These are phyloP conservation scores for Caenorhabditis panamensis DNA, from an alignment of 2,888 invertebrate genomes.

Conservation along the genomic window DNA sequence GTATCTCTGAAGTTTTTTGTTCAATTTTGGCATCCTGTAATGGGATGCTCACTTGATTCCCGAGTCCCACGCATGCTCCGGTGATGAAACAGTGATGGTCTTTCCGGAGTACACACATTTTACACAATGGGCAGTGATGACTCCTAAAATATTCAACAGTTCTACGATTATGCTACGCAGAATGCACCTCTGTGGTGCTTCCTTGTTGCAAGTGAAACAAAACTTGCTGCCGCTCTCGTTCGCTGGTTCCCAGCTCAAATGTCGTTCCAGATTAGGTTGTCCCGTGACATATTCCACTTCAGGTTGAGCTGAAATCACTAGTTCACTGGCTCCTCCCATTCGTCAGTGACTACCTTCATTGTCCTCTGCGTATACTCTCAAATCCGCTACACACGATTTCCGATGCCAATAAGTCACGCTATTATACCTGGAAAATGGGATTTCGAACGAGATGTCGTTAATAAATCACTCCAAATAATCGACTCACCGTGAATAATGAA, in stretches of 20 bases:
- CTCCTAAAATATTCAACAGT: conserved; percentile 59
- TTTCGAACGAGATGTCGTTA: no score
- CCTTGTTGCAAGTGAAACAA: conserved; percentile 74
- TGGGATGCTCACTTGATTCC: conserved; percentile 79
- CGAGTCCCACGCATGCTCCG: conserved; percentile 82
- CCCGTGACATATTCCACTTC: conserved; percentile 54
- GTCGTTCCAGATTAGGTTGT: conserved; percentile 48
- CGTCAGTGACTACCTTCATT: conserved; percentile 32
- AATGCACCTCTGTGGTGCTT: conserved; percentile 68
- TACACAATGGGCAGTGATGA: conserved; percentile 82
- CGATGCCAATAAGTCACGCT: conserved; percentile 72
- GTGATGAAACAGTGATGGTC: conserved; percentile 83
- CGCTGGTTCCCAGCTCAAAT: conserved; percentile 51
- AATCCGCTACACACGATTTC: conserved; percentile 68
- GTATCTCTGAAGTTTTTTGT: conserved; percentile 77
- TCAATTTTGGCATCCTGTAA: not conserved
- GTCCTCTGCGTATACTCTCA: conserved; percentile 60
- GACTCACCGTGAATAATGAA: conserved; percentile 59
- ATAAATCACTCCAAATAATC: conserved; percentile 27
- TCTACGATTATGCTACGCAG: not conserved
- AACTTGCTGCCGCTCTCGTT: conserved; percentile 67
- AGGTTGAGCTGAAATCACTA: conserved; percentile 22
- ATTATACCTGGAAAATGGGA: conserved; percentile 60
- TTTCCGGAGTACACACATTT: conserved; percentile 82
- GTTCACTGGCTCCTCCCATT: conserved; percentile 11